Evolutionary conservation across 2,797 vertebrate genomes (phyloP).

Genomic region (Gymnocypris eckloni): DNA sequence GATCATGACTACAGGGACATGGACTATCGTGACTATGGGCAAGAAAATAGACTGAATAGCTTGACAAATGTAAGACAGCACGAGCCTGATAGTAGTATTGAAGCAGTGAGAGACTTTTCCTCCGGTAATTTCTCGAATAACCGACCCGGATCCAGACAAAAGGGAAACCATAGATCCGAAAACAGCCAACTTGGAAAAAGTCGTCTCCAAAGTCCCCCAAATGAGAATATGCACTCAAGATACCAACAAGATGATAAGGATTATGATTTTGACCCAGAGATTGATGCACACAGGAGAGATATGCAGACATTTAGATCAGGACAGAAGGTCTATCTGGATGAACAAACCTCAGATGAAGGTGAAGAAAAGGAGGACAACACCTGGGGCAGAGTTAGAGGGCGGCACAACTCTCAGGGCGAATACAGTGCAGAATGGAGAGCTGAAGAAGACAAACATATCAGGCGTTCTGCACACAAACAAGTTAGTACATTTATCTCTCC

Average conservation of each 20-base stretch:
- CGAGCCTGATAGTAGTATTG: slow-evolving; percentile 58
- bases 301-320: slow-evolving; percentile 68
- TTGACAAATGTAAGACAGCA: slow-evolving; percentile 58
- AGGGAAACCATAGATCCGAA: slow-evolving; percentile 65
- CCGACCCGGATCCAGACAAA: slow-evolving; percentile 67
- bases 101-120: slow-evolving; percentile 63
- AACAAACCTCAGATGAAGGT: slow-evolving; percentile 60
- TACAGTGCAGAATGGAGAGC: slow-evolving; percentile 60
- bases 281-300: slow-evolving; percentile 65
- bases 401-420: slow-evolving; percentile 68
- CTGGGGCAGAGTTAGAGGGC: slow-evolving; percentile 57
- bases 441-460: slow-evolving; percentile 72
- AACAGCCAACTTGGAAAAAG: slow-evolving; percentile 62
- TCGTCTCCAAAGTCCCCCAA: slow-evolving; percentile 60
- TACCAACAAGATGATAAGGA: slow-evolving; percentile 64
- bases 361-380: slow-evolving; percentile 54
- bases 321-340: slow-evolving; percentile 70
- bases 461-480: slow-evolving; percentile 69
- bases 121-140: slow-evolving; percentile 62
- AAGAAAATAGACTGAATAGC: slow-evolving; percentile 51
- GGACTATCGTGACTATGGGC: slow-evolving; percentile 87
- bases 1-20: slow-evolving; percentile 90
- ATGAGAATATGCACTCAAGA: slow-evolving; percentile 56
- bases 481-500: slow-evolving; percentile 60
- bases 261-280: slow-evolving; percentile 47